A percentile compares a stretch with the other conserved stretches of the same genome.
Evolutionary conservation across 2,113 vertebrate genomes (phyloP).

Genomic region (Phrynosoma platyrhinos): DNA sequence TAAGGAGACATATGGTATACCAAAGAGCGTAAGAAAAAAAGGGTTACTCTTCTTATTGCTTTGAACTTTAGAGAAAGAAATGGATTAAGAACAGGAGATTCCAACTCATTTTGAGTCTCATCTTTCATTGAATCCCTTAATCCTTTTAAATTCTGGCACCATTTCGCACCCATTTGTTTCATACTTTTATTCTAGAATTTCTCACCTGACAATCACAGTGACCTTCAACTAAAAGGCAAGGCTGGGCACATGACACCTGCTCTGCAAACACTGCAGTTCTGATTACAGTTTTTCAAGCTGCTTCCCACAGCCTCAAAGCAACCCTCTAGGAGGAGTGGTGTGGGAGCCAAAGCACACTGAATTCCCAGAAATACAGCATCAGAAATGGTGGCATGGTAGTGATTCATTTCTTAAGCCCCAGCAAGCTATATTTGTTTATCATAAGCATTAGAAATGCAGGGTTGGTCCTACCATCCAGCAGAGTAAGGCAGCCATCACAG

Average conservation of each 20-base stretch:
- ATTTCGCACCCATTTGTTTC: slow-evolving; percentile 61
- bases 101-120: slow-evolving; percentile 61
- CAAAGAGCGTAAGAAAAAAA: slow-evolving; percentile 53
- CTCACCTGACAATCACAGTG: slow-evolving; percentile 50
- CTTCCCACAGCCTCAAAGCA: slow-evolving; percentile 31
- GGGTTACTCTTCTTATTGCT: slow-evolving; percentile 58
- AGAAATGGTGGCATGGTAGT: too few species aligned
- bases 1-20: slow-evolving; percentile 21
- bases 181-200: slow-evolving; percentile 63
- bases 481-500: too few species aligned
- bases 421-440: not conserved
- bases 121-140: slow-evolving; percentile 73
- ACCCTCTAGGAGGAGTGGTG: not conserved
- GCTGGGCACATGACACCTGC: slow-evolving; percentile 51
- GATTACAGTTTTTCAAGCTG: slow-evolving; percentile 43
- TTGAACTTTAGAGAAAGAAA: slow-evolving; percentile 43
- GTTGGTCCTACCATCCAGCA: too few species aligned
- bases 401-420: too few species aligned
- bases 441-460: not conserved
- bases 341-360: not conserved
- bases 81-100: slow-evolving; percentile 62
- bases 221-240: slow-evolving; percentile 59
- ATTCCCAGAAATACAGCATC: too few species aligned
- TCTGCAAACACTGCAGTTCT: slow-evolving; percentile 25
- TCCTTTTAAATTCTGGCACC: slow-evolving; percentile 62